A percentile compares a stretch with the other conserved stretches of the same genome.
Evolutionary conservation across 2,797 vertebrate genomes (phyloP).

Genomic region (Coracias cyanogaster): DNA sequence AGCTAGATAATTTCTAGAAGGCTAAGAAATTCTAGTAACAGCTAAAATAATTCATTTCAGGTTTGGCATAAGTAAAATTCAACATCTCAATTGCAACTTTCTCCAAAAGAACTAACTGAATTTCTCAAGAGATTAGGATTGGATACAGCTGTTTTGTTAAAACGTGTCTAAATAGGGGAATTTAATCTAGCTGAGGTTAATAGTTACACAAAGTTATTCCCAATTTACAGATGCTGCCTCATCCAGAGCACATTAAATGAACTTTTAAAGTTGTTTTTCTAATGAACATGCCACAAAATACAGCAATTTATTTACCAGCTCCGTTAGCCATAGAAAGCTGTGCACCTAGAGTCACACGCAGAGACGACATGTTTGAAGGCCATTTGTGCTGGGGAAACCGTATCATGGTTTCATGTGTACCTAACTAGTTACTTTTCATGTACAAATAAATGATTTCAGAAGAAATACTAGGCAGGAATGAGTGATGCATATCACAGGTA

Average conservation of each 20-base stretch:
- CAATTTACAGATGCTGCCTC: neutral
- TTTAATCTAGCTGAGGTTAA: neutral
- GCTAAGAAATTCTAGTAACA: neutral
- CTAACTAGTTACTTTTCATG: neutral
- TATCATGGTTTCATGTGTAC: rapidly evolving
- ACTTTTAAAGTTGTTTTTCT: neutral
- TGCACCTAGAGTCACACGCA: neutral
- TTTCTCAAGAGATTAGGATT: neutral
- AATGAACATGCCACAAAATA: neutral
- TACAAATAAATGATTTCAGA: neutral
- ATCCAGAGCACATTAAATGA: neutral
- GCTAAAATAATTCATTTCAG: neutral
- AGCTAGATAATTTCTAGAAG: neutral
- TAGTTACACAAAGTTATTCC: neutral
- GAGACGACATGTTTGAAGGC: neutral
- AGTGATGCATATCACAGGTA: neutral
- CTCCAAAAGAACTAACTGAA: neutral
- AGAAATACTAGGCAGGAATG: rapidly evolving
- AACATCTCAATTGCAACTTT: neutral
- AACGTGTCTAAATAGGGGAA: neutral
- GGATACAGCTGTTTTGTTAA: neutral
- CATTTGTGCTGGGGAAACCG: neutral
- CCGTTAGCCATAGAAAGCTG: neutral
- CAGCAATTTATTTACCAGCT: neutral
- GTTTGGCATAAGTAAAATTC: neutral